These are phyloP conservation scores for Typhlomys cinereus DNA, from an alignment of 2,113 vertebrate species.

Conservation along the genomic window DNA sequence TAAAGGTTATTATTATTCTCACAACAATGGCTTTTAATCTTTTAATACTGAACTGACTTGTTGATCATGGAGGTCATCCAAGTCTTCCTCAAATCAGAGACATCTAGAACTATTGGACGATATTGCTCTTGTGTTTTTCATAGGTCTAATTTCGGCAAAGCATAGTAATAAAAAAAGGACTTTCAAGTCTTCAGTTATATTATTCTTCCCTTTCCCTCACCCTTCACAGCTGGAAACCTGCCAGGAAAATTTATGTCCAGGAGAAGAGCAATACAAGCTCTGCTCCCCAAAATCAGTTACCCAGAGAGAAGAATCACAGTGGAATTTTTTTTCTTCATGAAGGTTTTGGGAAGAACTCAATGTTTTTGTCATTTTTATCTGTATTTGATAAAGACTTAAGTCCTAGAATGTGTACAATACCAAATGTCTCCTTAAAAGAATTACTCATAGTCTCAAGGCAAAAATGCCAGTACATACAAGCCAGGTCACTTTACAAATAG, in stretches of 20 bases:
- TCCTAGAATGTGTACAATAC: not conserved
- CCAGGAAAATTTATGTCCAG: constrained; percentile 16
- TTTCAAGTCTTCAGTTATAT: not conserved
- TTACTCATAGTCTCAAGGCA: not conserved
- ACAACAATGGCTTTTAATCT: not conserved
- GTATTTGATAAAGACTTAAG: constrained; percentile 9
- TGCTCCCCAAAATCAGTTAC: not conserved
- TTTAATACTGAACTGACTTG: not conserved
- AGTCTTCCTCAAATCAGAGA: constrained; percentile 33
- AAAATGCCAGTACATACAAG: constrained; percentile 21
- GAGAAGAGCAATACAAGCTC: constrained; percentile 20
- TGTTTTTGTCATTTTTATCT: constrained; percentile 46
- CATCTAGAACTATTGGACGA: not conserved
- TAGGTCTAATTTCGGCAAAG: not conserved
- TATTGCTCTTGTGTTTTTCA: not conserved
- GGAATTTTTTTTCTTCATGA: not conserved
- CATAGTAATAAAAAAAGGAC: not conserved
- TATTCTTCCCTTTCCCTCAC: constrained; percentile 1
- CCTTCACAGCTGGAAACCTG: not conserved
- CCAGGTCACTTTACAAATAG: too few species aligned
- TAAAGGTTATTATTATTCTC: not conserved
- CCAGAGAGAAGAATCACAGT: not conserved
- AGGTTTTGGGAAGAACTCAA: constrained; percentile 10
- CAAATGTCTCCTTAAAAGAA: not conserved
- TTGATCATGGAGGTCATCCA: constrained; percentile 29